Conservation (phyloP, 2,113 vertebrate species). For the Panurus biarmicus region DNA sequence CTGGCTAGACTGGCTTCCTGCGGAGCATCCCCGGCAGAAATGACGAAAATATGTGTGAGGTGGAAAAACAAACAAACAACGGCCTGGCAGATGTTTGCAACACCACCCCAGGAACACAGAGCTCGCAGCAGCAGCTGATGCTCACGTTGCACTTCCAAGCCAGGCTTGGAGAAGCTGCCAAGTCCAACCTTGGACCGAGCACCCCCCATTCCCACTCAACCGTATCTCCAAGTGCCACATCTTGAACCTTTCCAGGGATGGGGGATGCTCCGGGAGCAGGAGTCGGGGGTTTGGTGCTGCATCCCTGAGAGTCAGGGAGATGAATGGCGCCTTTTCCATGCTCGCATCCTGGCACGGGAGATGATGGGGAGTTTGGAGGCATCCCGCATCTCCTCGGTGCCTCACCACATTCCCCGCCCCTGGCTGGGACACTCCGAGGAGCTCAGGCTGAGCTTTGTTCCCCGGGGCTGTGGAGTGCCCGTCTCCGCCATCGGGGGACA, state of each 20-base stretch:
- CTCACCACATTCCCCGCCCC: neutral
- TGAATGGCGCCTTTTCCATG: neutral
- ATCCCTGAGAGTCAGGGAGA: neutral
- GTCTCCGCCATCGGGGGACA: too few species aligned
- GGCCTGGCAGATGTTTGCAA: neutral
- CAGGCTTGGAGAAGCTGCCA: neutral
- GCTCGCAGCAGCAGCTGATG: neutral
- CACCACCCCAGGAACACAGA: neutral
- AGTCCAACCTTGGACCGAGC: rapidly evolving
- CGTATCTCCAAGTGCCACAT: rapidly evolving
- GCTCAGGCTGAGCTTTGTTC: neutral
- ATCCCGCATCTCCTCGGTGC: neutral
- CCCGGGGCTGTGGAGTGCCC: neutral
- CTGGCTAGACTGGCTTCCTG: conserved; percentile 71
- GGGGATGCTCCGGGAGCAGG: neutral
- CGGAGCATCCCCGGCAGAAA: conserved; percentile 1
- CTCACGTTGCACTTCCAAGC: neutral
- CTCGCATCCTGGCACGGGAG: neutral
- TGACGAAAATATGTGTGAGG: neutral
- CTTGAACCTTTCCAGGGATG: rapidly evolving
- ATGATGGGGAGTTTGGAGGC: neutral
- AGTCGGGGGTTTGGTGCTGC: neutral
- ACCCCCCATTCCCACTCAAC: neutral
- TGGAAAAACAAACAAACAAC: neutral
- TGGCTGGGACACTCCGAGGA: rapidly evolving